Percentiles rank a stretch among this genome's conserved stretches.
Evolutionary conservation across 2,888 invertebrate genomes (phyloP).

Genomic region (Actias luna): DNA sequence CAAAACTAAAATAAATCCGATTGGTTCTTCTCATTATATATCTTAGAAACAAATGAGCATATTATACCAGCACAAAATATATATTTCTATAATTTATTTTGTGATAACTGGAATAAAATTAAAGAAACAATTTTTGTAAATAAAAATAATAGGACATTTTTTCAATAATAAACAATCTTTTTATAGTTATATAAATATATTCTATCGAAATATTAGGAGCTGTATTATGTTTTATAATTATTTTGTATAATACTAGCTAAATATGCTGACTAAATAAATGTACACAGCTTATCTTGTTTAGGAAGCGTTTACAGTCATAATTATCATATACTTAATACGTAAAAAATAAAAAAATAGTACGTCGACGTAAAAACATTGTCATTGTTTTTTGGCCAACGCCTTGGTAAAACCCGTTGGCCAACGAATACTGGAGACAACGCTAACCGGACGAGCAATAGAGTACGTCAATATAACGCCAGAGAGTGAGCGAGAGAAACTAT

Average conservation of each 20-base stretch:
- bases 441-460: constrained; percentile 44
- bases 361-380: background rate
- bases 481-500: constrained; percentile 45
- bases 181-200: background rate
- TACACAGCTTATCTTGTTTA: background rate
- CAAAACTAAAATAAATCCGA: background rate
- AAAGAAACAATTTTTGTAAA: background rate
- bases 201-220: background rate
- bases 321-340: background rate
- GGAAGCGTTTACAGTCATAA: background rate
- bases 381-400: constrained; percentile 5
- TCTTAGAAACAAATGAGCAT: background rate
- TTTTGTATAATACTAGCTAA: background rate
- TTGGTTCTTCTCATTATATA: background rate
- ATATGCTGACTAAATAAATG: background rate
- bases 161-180: background rate
- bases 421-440: constrained; percentile 27
- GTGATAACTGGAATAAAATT: background rate
- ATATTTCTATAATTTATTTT: background rate
- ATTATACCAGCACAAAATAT: background rate
- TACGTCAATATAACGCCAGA: constrained; percentile 52
- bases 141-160: background rate
- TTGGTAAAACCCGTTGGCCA: constrained; percentile 4
- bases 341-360: background rate
- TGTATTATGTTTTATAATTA: too few relatives aligned